These are phyloP conservation scores for Drosophila monieri DNA, from an alignment of 2,888 invertebrate genomes.

Conservation along the genomic window DNA sequence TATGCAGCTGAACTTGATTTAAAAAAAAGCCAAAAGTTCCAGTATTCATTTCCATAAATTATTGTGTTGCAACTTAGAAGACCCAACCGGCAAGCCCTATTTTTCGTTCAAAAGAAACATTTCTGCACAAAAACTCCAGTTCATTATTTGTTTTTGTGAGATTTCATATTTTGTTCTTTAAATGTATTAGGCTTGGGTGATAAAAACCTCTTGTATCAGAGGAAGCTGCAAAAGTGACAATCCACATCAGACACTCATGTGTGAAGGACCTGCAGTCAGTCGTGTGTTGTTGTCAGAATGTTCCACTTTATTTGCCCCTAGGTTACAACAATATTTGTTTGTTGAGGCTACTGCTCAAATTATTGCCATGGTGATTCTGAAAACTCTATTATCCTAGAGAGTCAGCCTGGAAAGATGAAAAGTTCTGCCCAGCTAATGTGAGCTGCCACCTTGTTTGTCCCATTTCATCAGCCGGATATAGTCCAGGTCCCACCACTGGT, in stretches of 20 bases:
- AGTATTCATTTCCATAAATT: constrained; percentile 1
- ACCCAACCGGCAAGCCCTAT: neutral
- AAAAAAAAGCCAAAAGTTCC: neutral
- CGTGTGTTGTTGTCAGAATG: neutral
- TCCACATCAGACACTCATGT: constrained; percentile 63
- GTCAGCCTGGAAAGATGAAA: constrained; percentile 29
- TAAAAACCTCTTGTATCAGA: constrained; percentile 10
- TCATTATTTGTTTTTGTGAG: neutral
- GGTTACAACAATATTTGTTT: constrained; percentile 36
- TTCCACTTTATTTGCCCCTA: constrained; percentile 21
- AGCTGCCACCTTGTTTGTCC: neutral
- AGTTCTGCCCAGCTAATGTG: constrained; percentile 15
- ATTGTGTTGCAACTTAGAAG: neutral
- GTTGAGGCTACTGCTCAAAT: constrained; percentile 15
- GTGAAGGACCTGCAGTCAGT: constrained; percentile 26
- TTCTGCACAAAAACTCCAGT: neutral
- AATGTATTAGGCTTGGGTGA: neutral
- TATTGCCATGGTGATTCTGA: constrained; percentile 30
- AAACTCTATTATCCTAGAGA: constrained; percentile 36
- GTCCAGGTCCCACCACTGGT: constrained; percentile 23
- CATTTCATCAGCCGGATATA: constrained; percentile 15
- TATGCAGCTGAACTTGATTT: neutral
- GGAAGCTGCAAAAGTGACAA: constrained; percentile 37
- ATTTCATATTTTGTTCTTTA: neutral
- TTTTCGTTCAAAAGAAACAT: neutral